Percentiles rank a stretch among this genome's conserved stretches.
These are phyloP conservation scores for Dryoscopus gambensis DNA, from an alignment of 2,113 vertebrate genomes.

Conservation along the genomic window DNA sequence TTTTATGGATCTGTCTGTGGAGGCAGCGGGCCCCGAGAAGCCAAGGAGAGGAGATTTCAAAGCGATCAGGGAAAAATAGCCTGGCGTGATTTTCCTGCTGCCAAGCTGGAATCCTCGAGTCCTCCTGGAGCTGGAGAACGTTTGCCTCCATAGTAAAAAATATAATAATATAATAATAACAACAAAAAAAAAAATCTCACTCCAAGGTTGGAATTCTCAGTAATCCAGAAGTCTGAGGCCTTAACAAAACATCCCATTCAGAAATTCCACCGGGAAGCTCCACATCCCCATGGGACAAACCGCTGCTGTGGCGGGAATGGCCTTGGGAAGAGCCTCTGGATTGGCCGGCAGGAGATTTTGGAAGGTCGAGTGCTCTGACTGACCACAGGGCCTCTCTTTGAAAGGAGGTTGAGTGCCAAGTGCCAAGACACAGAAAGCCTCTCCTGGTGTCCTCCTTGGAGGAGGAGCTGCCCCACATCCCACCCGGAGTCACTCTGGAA, in stretches of 20 bases:
- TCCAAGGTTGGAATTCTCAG: background rate
- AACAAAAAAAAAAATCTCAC: background rate
- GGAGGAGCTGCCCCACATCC: background rate
- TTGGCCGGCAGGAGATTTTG: background rate
- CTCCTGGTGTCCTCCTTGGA: background rate
- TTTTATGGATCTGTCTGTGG: background rate
- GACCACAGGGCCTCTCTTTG: conserved; percentile 7
- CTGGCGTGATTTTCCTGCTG: background rate
- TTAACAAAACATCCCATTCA: background rate
- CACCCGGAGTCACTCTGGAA: fast-evolving
- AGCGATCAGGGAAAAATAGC: background rate
- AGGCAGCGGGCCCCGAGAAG: background rate
- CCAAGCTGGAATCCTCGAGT: background rate
- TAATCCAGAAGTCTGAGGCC: background rate
- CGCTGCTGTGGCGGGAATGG: background rate
- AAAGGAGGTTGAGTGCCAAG: background rate
- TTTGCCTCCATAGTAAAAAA: background rate
- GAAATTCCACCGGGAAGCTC: background rate
- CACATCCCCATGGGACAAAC: background rate
- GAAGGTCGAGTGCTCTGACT: background rate
- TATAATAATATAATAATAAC: too few relatives aligned
- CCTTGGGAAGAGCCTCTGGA: background rate
- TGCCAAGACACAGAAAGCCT: background rate
- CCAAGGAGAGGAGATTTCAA: background rate
- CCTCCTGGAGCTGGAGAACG: background rate